Evolutionary conservation across 1,140 invertebrate genomes (phyloP).

Genomic region (Leptoteleia sp.): DNA sequence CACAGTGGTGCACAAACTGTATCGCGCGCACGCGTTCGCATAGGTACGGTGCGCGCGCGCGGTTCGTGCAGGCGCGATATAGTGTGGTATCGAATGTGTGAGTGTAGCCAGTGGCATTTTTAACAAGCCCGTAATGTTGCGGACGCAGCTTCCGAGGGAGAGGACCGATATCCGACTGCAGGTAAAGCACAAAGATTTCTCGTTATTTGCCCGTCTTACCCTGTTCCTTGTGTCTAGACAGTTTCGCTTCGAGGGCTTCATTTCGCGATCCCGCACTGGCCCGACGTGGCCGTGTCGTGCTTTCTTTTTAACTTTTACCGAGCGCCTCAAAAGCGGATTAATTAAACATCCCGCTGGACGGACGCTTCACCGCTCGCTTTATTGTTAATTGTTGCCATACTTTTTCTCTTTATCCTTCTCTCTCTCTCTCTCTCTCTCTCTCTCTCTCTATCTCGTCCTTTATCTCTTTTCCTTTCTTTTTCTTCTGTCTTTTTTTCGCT

Average conservation of each 20-base stretch:
- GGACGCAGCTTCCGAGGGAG: slow-evolving; percentile 80
- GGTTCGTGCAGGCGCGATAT: not conserved
- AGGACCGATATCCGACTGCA: slow-evolving; percentile 79
- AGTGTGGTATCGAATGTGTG: slow-evolving; percentile 10
- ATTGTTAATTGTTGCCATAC: slow-evolving; percentile 47
- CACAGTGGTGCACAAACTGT: too few species aligned
- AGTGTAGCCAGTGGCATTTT: slow-evolving; percentile 39
- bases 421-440: too few species aligned
- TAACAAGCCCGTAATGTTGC: slow-evolving; percentile 69
- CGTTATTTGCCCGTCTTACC: slow-evolving; percentile 58
- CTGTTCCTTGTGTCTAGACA: slow-evolving; percentile 55
- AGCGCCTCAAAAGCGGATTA: slow-evolving; percentile 75
- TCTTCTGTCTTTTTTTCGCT: too few species aligned
- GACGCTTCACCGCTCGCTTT: slow-evolving; percentile 23
- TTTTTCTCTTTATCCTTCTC: too few species aligned
- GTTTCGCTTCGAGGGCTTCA: slow-evolving; percentile 48
- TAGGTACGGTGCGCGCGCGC: too few species aligned
- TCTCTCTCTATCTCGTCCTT: too few species aligned
- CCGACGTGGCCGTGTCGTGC: slow-evolving; percentile 39
- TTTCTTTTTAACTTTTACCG: slow-evolving; percentile 68
- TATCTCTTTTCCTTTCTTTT: slow-evolving; percentile 12
- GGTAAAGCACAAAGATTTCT: slow-evolving; percentile 73
- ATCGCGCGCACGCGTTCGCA: too few species aligned
- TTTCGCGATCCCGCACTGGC: slow-evolving; percentile 23
- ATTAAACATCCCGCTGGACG: slow-evolving; percentile 66